Conservation (phyloP, 2,888 invertebrate species). For the Carterocephalus palaemon region DNA sequence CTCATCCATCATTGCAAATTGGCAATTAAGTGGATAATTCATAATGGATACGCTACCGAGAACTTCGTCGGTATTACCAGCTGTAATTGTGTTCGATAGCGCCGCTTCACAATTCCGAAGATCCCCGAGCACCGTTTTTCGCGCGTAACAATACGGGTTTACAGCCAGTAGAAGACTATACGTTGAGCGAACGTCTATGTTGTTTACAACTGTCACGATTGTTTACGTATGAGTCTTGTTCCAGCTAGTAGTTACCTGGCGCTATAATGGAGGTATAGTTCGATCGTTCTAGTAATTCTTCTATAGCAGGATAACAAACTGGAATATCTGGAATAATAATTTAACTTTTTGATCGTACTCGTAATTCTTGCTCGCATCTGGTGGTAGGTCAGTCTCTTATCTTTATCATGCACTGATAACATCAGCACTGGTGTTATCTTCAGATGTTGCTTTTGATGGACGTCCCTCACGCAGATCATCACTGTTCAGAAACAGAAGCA, state of each 20-base stretch:
- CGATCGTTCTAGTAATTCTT: no score
- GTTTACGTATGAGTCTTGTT: conserved; percentile 34
- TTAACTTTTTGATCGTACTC: no score
- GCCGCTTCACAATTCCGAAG: conserved; percentile 8
- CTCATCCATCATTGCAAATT: no score
- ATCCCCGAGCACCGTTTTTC: conserved; percentile 6
- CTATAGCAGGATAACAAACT: no score
- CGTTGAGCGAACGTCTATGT: conserved; percentile 30
- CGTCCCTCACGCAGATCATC: no score
- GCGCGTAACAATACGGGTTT: conserved; percentile 26
- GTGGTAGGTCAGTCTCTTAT: no score
- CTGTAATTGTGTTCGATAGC: neutral
- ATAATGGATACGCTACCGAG: neutral
- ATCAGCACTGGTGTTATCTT: no score
- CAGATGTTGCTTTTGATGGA: no score
- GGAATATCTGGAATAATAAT: no score
- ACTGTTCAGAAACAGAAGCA: no score
- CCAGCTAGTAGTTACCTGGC: conserved; percentile 6
- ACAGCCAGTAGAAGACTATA: conserved; percentile 30
- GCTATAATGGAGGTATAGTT: neutral
- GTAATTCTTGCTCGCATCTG: no score
- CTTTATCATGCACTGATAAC: no score
- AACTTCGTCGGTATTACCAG: conserved; percentile 2
- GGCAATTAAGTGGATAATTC: conserved; percentile 2
- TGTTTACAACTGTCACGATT: conserved; percentile 37